Evolutionary conservation across 2,888 invertebrate genomes (phyloP).

Genomic region (Trissolcus japonicus): DNA sequence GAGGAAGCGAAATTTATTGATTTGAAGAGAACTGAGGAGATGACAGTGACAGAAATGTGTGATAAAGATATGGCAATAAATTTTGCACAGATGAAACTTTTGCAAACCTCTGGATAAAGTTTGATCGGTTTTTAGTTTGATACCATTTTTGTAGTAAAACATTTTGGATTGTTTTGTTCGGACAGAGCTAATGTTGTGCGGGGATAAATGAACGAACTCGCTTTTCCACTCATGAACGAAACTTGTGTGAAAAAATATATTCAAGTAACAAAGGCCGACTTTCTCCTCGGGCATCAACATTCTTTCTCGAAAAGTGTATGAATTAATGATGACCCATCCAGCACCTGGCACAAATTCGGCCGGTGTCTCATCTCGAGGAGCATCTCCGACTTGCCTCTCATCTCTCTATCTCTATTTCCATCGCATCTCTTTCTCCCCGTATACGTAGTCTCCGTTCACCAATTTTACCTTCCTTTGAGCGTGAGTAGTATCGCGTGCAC

Average conservation of each 20-base stretch:
- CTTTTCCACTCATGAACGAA: neutral
- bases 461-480: constrained; percentile 43
- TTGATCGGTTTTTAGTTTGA: too few species aligned
- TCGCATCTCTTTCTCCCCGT: constrained; percentile 19
- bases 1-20: too few species aligned
- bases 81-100: too few species aligned
- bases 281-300: constrained; percentile 35
- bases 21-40: too few species aligned
- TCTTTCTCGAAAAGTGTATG: constrained; percentile 30
- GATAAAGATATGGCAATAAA: too few species aligned
- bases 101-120: too few species aligned
- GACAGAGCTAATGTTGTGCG: neutral
- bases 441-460: constrained; percentile 55
- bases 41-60: too few species aligned
- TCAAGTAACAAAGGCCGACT: constrained; percentile 25
- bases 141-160: too few species aligned
- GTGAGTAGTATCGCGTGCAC: constrained; percentile 56
- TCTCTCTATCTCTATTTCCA: too few species aligned
- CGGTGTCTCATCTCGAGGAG: constrained; percentile 48
- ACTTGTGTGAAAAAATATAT: constrained; percentile 17
- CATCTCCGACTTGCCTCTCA: constrained; percentile 23
- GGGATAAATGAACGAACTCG: constrained; percentile 1
- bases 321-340: constrained; percentile 41
- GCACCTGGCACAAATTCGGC: constrained; percentile 47
- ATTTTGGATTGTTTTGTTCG: neutral